Percentiles rank a stretch among this genome's conserved stretches.
phyloP scores from a whole-genome alignment of 2,888 invertebrate species.

The Hedya salicella region DNA sequence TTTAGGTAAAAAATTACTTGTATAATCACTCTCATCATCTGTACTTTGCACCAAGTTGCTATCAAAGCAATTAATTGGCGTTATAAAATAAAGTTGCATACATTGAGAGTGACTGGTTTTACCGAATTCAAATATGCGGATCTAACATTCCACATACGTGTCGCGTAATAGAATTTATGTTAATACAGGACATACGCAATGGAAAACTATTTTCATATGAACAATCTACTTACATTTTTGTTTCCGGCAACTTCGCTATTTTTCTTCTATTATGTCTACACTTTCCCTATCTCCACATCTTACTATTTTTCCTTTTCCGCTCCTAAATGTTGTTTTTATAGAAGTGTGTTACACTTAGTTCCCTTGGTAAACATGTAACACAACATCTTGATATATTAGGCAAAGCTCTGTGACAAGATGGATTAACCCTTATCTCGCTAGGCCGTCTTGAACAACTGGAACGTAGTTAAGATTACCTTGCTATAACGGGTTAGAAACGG shows the following conservation, averaged over 20 bases:
- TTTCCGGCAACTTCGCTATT: background rate
- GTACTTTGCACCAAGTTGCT: background rate
- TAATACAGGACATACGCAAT: background rate
- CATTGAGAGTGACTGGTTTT: background rate
- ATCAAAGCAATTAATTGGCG: background rate
- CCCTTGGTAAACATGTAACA: background rate
- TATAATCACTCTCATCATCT: no score
- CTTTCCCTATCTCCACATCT: background rate
- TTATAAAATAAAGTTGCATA: background rate
- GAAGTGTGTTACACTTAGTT: background rate
- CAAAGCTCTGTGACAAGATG: slow-evolving; percentile 20
- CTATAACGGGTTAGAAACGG: background rate
- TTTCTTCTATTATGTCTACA: background rate
- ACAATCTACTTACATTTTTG: background rate
- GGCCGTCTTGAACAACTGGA: background rate
- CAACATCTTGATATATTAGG: slow-evolving; percentile 11
- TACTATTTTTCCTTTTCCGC: no score
- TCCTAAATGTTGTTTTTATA: background rate
- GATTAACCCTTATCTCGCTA: slow-evolving; percentile 21
- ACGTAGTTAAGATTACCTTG: slow-evolving; percentile 8
- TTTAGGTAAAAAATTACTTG: background rate
- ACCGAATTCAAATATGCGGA: background rate
- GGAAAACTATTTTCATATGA: background rate
- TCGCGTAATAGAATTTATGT: background rate
- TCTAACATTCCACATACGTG: background rate